Base-by-base conservation (phyloP, 1,140 invertebrate genomes). In the Drosophila lini region DNA sequence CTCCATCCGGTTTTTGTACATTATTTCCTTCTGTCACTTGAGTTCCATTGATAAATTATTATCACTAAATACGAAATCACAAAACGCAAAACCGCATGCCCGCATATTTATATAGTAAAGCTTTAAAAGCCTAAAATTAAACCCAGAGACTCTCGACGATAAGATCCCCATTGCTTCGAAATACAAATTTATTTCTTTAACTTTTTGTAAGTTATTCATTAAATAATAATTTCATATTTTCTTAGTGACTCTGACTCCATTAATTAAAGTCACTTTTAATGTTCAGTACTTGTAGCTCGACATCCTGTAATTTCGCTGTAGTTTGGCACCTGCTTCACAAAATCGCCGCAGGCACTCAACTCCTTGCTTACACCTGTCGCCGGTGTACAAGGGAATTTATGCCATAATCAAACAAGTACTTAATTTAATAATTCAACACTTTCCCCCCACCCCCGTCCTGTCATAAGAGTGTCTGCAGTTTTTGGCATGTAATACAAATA, bases 401-500 rank as follows among this genome's bases (percentile, higher is more conserved):
- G 52, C 15, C 61, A 59, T 71, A 79, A 71, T 61, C 50, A 61
- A 61, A 42, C 40, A 41, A 65, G 68, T 64, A 45, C 31, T 71
- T 84, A 84, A 84, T 84, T 84, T 65, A 80, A 84, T 84, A 80
- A 84, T 70, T 84, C 81, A 69, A 25, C 63, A 45, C 25, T 61
- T 63, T 19, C 28, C 11, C 28, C 10, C 16, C 19, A 19, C n/a
- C 16, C 25, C 6, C 16, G 22, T 19, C 13, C 25, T 42, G 31
- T 56, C 48, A 22, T 55, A 38, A 32, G 31, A 73, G 50, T 47
- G 56, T 50, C 52, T 77, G 64, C 48, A 71, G 53, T 45, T 78
- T 69, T 45, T 50, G 52, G 65, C 76, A 40, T 78, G 76, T 71
- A 74, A 85, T 63, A 67, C 68, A 84, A 85, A 81, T 84, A 85